Evolutionary conservation across 2,888 invertebrate genomes (phyloP).

Genomic region (Aphidius colemani): DNA sequence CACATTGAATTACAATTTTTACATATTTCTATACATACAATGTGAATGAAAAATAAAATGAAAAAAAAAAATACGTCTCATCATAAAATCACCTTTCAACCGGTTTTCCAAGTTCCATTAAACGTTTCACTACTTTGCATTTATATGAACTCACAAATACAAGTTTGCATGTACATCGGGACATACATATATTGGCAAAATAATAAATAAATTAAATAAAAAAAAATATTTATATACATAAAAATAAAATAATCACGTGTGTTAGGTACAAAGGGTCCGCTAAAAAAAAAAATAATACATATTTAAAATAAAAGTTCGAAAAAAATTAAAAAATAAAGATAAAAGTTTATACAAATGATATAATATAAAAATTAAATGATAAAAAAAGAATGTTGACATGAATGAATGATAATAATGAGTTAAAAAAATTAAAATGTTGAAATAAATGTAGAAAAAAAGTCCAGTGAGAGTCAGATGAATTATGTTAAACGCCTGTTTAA

Average conservation of each 20-base stretch:
- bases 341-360: slow-evolving; percentile 13
- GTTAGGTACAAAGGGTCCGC: too few relatives aligned
- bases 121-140: slow-evolving; percentile 25
- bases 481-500: slow-evolving; percentile 59
- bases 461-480: slow-evolving; percentile 50
- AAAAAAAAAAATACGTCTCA: too few relatives aligned
- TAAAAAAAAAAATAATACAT: too few relatives aligned
- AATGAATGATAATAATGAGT: slow-evolving; percentile 12
- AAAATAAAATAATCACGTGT: too few relatives aligned
- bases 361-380: slow-evolving; percentile 18
- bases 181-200: too few relatives aligned
- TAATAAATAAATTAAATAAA: too few relatives aligned
- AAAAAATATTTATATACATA: too few relatives aligned
- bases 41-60: too few relatives aligned
- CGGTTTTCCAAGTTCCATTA: slow-evolving; percentile 20
- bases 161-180: background rate
- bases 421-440: slow-evolving; percentile 6
- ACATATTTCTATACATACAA: too few relatives aligned
- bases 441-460: slow-evolving; percentile 8
- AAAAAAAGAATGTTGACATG: slow-evolving; percentile 21
- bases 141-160: slow-evolving; percentile 25
- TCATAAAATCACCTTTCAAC: slow-evolving; percentile 1
- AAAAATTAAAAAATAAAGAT: slow-evolving; percentile 8
- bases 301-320: background rate
- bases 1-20: too few relatives aligned